Conservation (phyloP, 92 coral and sea anemone genomes). For the Heteractis magnifica region DNA sequence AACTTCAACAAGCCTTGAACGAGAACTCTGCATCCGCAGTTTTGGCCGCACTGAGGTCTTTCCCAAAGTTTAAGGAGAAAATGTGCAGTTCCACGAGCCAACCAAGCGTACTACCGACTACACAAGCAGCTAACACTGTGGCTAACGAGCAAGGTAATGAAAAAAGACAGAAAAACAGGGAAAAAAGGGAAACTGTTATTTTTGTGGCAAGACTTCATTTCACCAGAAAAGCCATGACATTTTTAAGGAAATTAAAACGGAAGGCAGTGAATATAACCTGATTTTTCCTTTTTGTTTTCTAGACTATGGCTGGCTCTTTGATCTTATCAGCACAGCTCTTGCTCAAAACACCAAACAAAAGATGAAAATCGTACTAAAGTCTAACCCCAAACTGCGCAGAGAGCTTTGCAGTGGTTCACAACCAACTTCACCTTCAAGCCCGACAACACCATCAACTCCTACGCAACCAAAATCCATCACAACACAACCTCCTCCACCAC, state of each 20-base stretch:
- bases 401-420: not conserved
- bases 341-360: not conserved
- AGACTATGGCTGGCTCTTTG: constrained; percentile 23
- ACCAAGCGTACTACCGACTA: not conserved
- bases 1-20: not conserved
- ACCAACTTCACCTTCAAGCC: not conserved
- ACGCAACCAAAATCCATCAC: not conserved
- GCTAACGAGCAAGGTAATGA: not conserved
- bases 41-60: not conserved
- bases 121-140: not conserved
- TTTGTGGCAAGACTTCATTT: no score
- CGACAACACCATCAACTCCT: constrained; percentile 8
- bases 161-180: not conserved
- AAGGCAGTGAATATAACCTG: not conserved
- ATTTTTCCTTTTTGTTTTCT: not conserved
- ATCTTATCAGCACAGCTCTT: constrained; percentile 2
- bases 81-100: not conserved
- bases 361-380: not conserved
- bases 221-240: not conserved
- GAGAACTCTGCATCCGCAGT: not conserved
- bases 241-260: not conserved
- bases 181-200: not conserved
- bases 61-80: not conserved
- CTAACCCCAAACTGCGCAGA: not conserved
- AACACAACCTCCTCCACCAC: not conserved